Evolutionary conservation across 2,797 vertebrate genomes (phyloP).

Genomic region (Rhincodon typus): DNA sequence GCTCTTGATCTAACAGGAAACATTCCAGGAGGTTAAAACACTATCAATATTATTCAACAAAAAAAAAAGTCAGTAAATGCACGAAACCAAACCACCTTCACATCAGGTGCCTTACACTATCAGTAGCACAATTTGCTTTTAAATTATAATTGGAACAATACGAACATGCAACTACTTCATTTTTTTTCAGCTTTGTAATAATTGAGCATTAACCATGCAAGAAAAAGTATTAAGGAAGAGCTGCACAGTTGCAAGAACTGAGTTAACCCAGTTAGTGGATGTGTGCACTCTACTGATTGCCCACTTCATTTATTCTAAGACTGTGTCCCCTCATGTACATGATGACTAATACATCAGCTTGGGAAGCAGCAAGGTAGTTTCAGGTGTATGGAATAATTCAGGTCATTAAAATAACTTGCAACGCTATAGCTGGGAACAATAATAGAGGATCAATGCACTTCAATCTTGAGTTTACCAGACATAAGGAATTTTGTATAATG

Average conservation of each 20-base stretch:
- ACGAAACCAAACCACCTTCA: neutral
- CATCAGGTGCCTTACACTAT: neutral
- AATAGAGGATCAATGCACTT: neutral
- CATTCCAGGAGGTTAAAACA: conserved; percentile 39
- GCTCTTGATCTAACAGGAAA: conserved; percentile 75
- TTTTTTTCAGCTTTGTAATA: no score
- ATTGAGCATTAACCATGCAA: no score
- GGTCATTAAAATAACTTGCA: neutral
- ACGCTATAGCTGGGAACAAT: neutral
- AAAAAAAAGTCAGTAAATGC: neutral
- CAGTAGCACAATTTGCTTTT: neutral
- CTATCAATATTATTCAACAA: neutral
- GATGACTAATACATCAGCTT: neutral
- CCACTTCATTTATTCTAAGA: no score
- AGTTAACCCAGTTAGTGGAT: no score
- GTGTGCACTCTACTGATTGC: no score
- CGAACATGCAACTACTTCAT: neutral
- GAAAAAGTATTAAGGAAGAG: no score
- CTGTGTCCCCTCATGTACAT: neutral
- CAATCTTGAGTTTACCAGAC: neutral
- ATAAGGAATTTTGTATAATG: neutral
- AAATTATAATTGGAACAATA: neutral
- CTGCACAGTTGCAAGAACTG: no score
- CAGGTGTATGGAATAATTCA: neutral
- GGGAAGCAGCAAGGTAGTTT: neutral